Conservation (phyloP, 2,113 vertebrate genomes). For the Quiscalus mexicanus region DNA sequence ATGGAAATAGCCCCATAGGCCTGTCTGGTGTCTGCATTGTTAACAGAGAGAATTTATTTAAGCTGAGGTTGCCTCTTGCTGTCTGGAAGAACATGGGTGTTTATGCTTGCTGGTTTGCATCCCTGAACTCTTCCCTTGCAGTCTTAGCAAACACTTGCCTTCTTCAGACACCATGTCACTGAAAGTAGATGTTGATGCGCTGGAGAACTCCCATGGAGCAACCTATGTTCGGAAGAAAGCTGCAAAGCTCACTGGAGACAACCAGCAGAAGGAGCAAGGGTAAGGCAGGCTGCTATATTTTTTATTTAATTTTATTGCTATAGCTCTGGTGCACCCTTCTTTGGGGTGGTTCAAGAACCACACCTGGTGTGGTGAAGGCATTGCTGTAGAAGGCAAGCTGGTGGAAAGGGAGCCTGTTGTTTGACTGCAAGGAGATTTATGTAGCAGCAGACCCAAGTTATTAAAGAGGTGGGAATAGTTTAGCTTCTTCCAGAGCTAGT, state of each 20-base stretch:
- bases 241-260: conserved; percentile 87
- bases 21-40: not conserved
- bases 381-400: not conserved
- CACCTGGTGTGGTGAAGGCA: not conserved
- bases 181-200: conserved; percentile 93
- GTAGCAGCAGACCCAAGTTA: not conserved
- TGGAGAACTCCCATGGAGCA: conserved; percentile 97
- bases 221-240: conserved; percentile 93
- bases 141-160: conserved; percentile 95
- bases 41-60: not conserved
- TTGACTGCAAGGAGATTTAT: not conserved
- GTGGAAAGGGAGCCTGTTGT: not conserved
- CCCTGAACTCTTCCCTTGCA: conserved; percentile 74
- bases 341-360: not conserved
- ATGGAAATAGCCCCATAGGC: not conserved
- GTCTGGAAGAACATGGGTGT: not conserved
- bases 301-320: not conserved
- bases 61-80: not conserved
- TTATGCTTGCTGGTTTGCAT: conserved; percentile 2
- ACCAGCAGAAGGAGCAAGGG: conserved; percentile 87
- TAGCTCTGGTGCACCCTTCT: not conserved
- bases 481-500: not conserved
- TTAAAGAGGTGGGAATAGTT: not conserved
- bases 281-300: conserved; percentile 49
- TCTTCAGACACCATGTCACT: conserved; percentile 92